Conservation (phyloP, 2,797 vertebrate genomes). For the Rhabdophis nuchalis region DNA sequence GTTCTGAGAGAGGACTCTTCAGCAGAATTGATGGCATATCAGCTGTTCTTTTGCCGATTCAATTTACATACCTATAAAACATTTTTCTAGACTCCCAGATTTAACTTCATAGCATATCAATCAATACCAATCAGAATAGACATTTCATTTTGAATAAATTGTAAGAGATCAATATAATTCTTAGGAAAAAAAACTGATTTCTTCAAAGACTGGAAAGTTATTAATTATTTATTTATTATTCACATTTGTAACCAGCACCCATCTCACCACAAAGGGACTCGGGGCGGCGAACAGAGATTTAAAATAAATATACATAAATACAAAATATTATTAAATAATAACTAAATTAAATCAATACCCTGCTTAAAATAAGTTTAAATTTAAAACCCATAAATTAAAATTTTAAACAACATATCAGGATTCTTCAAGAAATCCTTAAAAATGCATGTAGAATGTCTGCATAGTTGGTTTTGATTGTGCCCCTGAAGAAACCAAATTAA, state of each 20-base stretch:
- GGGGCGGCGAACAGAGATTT: too few species aligned
- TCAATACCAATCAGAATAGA: background rate
- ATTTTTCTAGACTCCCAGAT: background rate
- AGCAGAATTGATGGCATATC: background rate
- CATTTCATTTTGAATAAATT: background rate
- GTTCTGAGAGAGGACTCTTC: background rate
- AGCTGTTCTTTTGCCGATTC: background rate
- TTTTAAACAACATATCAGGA: background rate
- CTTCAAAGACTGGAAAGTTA: background rate
- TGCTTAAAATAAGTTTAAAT: too few species aligned
- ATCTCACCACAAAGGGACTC: too few species aligned
- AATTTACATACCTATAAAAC: background rate
- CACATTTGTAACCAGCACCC: too few species aligned
- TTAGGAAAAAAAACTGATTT: background rate
- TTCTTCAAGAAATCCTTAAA: background rate
- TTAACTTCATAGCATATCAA: background rate
- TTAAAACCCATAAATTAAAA: too few species aligned
- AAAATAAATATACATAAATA: too few species aligned
- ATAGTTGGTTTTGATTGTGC: background rate
- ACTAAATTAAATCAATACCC: too few species aligned
- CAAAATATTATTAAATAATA: too few species aligned
- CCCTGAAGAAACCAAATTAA: background rate
- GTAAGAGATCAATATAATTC: background rate
- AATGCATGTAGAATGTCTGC: background rate
- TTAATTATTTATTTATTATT: too few species aligned